Base-by-base conservation (phyloP, 2,888 invertebrate genomes). In the Limnephilus rhombicus region DNA sequence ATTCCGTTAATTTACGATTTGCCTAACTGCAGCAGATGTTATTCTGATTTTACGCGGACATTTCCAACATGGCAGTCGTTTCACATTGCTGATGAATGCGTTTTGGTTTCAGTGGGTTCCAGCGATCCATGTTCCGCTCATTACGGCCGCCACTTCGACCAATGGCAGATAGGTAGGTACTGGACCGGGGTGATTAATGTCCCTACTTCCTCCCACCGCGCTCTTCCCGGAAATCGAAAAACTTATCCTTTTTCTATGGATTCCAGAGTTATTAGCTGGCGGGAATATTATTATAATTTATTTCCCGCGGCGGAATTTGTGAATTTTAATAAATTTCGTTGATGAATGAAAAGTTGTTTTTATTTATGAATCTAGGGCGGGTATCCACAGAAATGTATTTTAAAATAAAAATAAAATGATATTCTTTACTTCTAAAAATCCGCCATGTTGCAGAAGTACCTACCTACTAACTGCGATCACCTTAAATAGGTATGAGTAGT, bases 331-430 rank as follows among this genome's bases (percentile, higher is more conserved):
- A 83, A 37, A 83, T 83, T 83, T 83, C 37, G 37, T 24, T 41
- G 83, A 83, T 83, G 45, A 90, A 90, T 87, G 34, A 85, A 80
- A 92, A 89, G 90, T 85, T 80, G 29, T 29, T 83, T 89, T 31
- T 53, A 45, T 80, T 82, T 88, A n/a, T 83, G 5, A 82, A 83
- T 88, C 92, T 90, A 92, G 94, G 94, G 93, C 94, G 93, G 92
- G 93, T 90, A 92, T 90, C 82, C 9, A 83, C 24, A 18, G 15
- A 34, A 83, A 34, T 34, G 4, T 15, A 11, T 34, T 83, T 83
- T 2, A 82, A 31, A 31, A 37, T 31, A 24, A 1, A 83, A 83
- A 37, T 83, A 18, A 3, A 83, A 37, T 24, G 34, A 37, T 37
- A 37, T 15, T 15, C 49, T 13, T 49, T 15, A 49, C 13, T 49